Base-by-base conservation (phyloP, 2,888 invertebrate species). In the Cheilosia variabilis region DNA sequence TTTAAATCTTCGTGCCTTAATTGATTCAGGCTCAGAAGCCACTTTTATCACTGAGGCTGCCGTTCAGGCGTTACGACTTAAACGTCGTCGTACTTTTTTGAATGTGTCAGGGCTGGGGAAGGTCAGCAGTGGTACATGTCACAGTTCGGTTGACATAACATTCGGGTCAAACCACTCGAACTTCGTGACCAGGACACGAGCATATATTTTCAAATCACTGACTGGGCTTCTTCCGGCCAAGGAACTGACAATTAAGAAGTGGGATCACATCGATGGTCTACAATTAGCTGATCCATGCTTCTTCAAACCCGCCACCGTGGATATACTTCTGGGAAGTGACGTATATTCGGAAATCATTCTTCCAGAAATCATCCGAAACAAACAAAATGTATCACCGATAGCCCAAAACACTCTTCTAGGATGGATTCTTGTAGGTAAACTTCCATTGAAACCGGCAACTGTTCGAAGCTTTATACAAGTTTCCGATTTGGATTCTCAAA, bases 21-120 rank as follows among this genome's bases (percentile, higher is more conserved):
- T 58, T n/a, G 69, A 58, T 47, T 27, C 69, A 37, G 57, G 47
- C 10, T 69, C 69, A 55, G 47, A 69, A 27, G 69, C 58, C 2
- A 55, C 47, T 19, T 57, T 69, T 24, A 69, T 69, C 17, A 53
- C 55, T 7, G 43, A 69, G 27, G 55, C 43, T 15, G 43, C 55
- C 17, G 43, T 43, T 34, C 19, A 58, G 22, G 17, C 13, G 17
- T 60, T 71, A n/a, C n/a, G n/a, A n/a, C n/a, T n/a, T n/a, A n/a
- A n/a, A n/a, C n/a, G n/a, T n/a, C n/a, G n/a, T n/a, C n/a, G n/a
- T n/a, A 41, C 58, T 55, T 22, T 71, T 47, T 31, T 13, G 50
- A 17, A 37, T 58, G 71, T 71, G 24, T 50, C 69, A 45, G 45
- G 57, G 24, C 43, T 71, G n/a, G 50, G 71, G 37, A 52, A 62